Conservation (phyloP, 2,888 invertebrate species). For the Brachypterus glaber region DNA sequence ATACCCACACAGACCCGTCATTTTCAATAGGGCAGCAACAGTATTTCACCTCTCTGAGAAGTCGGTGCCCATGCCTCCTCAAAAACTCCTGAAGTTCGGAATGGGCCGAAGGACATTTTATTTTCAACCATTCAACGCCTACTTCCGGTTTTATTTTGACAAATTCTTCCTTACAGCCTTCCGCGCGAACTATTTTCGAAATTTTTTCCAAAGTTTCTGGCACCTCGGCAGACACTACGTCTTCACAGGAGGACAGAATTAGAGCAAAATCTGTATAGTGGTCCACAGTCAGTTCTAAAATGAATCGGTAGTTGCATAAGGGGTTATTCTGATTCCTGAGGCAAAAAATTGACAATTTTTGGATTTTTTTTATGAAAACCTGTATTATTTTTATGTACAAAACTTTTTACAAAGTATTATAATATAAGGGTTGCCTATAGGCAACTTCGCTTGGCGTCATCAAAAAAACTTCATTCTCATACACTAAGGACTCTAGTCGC, state of each 20-base stretch:
- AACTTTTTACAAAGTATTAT: no score
- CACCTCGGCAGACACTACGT: conserved; percentile 68
- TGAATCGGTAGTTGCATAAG: no score
- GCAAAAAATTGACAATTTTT: no score
- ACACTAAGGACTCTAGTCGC: no score
- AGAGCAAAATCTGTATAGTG: conserved; percentile 60
- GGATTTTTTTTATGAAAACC: no score
- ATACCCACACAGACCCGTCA: no score
- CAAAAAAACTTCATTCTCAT: no score
- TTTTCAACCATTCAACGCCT: conserved; percentile 50
- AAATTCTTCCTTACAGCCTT: conserved; percentile 42
- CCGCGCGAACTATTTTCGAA: conserved; percentile 25
- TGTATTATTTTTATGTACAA: no score
- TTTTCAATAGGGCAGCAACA: no score
- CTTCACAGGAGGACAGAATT: conserved; percentile 56
- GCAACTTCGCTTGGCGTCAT: no score
- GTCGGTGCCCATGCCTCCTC: conserved; percentile 60
- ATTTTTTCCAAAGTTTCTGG: conserved; percentile 35
- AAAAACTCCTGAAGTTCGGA: conserved; percentile 51
- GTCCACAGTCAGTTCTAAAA: conserved; percentile 44
- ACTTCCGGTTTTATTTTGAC: conserved; percentile 41
- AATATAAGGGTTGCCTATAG: no score
- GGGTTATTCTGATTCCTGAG: no score
- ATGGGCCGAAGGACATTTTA: conserved; percentile 42
- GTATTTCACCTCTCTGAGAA: conserved; percentile 51